These are phyloP conservation scores for Cerastoderma edule DNA, from an alignment of 2,888 invertebrate species.

Conservation along the genomic window DNA sequence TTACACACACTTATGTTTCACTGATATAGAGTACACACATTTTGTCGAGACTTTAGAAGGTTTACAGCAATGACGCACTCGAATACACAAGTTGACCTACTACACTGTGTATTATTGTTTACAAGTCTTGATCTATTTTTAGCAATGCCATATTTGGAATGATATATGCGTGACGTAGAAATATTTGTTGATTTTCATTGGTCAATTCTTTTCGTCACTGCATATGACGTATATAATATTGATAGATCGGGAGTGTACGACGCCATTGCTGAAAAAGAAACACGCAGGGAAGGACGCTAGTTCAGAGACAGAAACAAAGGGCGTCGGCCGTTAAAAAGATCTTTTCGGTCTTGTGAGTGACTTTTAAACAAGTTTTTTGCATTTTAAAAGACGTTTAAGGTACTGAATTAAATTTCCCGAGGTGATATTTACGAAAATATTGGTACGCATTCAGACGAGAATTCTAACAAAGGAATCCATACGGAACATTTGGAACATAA, in stretches of 20 bases:
- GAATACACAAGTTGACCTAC: conserved; percentile 54
- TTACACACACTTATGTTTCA: too few species aligned
- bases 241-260: conserved; percentile 31
- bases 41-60: conserved; percentile 22
- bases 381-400: too few species aligned
- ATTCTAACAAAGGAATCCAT: conserved; percentile 8
- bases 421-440: not conserved
- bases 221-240: conserved; percentile 58
- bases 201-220: conserved; percentile 38
- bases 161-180: conserved; percentile 43
- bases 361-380: too few species aligned
- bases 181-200: conserved; percentile 41
- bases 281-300: conserved; percentile 40
- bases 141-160: conserved; percentile 50
- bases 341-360: not conserved
- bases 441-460: not conserved
- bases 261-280: conserved; percentile 46
- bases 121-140: conserved; percentile 56
- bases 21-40: too few species aligned
- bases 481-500: too few species aligned
- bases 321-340: conserved; percentile 26
- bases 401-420: too few species aligned
- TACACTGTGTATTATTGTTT: conserved; percentile 58
- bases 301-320: conserved; percentile 6
- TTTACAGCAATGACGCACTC: conserved; percentile 46